Percentiles rank a stretch among this genome's conserved stretches.
phyloP scores from a whole-genome alignment of 2,888 invertebrate species.

The Tubulanus polymorphus region DNA sequence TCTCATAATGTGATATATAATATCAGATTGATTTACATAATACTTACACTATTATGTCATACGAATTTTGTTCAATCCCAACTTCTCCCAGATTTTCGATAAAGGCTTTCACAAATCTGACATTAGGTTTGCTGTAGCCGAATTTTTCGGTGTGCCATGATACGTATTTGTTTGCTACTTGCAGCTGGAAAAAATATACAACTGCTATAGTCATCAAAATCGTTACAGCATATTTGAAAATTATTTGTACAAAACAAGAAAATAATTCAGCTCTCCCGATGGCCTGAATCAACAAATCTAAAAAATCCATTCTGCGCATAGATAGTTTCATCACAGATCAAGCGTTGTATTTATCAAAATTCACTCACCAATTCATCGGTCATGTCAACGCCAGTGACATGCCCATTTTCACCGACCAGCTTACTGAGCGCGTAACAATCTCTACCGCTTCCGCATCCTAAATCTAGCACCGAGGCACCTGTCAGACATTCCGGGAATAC shows the following conservation, averaged over 20 bases:
- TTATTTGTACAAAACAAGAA: no score
- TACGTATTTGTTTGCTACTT: not conserved
- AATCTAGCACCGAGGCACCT: conserved; percentile 35
- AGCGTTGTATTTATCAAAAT: no score
- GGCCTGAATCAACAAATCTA: no score
- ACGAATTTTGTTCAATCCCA: not conserved
- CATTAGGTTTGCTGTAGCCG: not conserved
- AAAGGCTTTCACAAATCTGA: not conserved
- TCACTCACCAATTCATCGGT: conserved; percentile 41
- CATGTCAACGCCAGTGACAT: conserved; percentile 45
- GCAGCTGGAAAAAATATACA: not conserved
- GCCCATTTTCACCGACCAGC: conserved; percentile 38
- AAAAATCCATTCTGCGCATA: no score
- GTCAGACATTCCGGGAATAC: conserved; percentile 40
- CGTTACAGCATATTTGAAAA: no score
- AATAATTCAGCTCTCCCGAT: no score
- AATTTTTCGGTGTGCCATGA: not conserved
- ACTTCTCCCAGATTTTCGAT: not conserved
- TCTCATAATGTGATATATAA: no score
- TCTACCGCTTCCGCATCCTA: conserved; percentile 43
- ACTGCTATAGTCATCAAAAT: no score
- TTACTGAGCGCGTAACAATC: conserved; percentile 43
- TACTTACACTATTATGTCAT: not conserved
- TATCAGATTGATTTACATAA: no score
- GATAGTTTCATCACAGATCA: no score